Evolutionary conservation across 53 echinoderm and acorn worm genomes (phyloP).

Genomic region (Pentamera pediparva): DNA sequence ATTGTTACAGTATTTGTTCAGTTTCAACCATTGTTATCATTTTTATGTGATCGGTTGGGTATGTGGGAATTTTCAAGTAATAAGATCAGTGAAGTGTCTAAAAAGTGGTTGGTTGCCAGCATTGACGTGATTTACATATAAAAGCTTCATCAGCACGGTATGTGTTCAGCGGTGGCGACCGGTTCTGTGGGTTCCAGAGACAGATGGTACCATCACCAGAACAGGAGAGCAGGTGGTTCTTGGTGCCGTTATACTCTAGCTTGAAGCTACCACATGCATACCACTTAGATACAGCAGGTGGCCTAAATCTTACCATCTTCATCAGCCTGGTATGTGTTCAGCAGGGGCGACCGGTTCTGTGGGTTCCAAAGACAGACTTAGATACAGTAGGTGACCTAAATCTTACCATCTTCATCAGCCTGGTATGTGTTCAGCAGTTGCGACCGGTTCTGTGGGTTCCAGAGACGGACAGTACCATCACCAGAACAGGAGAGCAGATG

Average conservation of each 20-base stretch:
- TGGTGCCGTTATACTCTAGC: constrained; percentile 57
- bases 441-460: too few relatives aligned
- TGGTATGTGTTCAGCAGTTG: constrained; percentile 82
- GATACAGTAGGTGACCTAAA: not conserved
- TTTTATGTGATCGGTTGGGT: too few relatives aligned
- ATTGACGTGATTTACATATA: too few relatives aligned
- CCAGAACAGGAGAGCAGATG: constrained; percentile 80
- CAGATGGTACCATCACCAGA: constrained; percentile 75
- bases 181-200: too few relatives aligned
- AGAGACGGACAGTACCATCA: constrained; percentile 79
- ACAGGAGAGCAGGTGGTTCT: constrained; percentile 81
- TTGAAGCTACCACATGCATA: not conserved
- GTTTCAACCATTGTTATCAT: too few relatives aligned
- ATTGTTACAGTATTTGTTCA: too few relatives aligned
- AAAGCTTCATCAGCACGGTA: constrained; percentile 71
- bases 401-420: constrained; percentile 71
- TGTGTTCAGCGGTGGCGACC: constrained; percentile 82
- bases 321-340: constrained; percentile 80
- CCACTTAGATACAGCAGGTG: not conserved
- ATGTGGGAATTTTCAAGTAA: too few relatives aligned
- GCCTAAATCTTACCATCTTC: constrained; percentile 58
- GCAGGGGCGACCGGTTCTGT: constrained; percentile 77
- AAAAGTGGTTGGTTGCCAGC: too few relatives aligned
- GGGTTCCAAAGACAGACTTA: constrained; percentile 89
- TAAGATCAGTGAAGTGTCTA: too few relatives aligned